Conservation (phyloP, 2,113 vertebrate species). For the Nymphicus hollandicus region DNA sequence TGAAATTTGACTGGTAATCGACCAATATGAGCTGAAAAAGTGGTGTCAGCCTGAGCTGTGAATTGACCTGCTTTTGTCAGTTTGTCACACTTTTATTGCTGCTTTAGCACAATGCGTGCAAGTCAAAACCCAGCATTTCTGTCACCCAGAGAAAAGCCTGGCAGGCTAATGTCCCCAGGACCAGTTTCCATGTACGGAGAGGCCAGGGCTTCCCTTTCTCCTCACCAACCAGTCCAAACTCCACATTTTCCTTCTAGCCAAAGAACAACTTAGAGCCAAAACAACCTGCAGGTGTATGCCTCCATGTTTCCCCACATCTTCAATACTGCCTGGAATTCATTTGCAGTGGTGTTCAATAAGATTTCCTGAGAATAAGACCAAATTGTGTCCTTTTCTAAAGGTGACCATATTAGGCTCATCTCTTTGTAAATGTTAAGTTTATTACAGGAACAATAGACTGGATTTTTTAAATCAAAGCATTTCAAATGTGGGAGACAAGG, state of each 20-base stretch:
- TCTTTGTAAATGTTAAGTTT: background rate
- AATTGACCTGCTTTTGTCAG: conserved; percentile 56
- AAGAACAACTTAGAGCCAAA: background rate
- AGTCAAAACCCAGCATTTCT: background rate
- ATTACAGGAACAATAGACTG: background rate
- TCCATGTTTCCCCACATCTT: background rate
- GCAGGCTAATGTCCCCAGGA: background rate
- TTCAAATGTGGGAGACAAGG: background rate
- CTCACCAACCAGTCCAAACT: background rate
- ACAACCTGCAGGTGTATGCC: background rate
- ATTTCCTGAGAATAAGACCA: background rate
- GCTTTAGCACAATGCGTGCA: background rate
- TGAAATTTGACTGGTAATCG: conserved; percentile 39
- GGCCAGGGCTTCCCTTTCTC: background rate
- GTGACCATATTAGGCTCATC: background rate
- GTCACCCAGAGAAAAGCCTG: background rate
- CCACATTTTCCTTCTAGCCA: background rate
- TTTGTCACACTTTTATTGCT: conserved; percentile 45
- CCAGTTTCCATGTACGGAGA: background rate
- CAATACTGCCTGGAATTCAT: background rate
- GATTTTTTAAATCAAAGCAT: background rate
- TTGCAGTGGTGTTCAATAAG: background rate
- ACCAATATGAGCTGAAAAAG: conserved; percentile 30
- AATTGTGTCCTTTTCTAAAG: background rate
- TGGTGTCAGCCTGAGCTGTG: conserved; percentile 43